Conservation (phyloP, 2,888 invertebrate genomes). For the Physocephala rufipes region DNA sequence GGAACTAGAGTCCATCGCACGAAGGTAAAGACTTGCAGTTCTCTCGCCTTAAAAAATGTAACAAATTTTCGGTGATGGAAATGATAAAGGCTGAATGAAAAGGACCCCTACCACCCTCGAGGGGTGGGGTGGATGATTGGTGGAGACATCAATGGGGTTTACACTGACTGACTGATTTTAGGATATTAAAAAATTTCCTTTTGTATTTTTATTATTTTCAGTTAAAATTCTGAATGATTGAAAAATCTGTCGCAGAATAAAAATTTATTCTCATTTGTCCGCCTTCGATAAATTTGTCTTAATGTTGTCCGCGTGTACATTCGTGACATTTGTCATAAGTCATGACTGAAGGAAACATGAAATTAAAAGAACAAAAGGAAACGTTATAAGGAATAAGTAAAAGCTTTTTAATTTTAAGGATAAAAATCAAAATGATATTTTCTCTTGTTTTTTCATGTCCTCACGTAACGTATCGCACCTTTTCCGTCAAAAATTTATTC, state of each 20-base stretch:
- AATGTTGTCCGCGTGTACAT: no score
- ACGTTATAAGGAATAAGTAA: no score
- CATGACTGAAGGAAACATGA: no score
- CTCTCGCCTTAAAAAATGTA: constrained; percentile 9
- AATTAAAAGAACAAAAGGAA: no score
- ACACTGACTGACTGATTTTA: constrained; percentile 33
- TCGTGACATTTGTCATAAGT: no score
- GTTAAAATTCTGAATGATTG: constrained; percentile 23
- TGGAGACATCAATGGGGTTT: no score
- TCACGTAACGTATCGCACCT: constrained; percentile 19
- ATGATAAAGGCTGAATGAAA: no score
- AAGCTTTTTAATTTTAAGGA: no score
- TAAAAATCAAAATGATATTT: not conserved
- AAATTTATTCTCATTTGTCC: no score
- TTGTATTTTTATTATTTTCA: constrained; percentile 9
- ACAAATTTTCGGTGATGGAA: constrained; percentile 13
- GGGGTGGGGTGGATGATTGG: no score
- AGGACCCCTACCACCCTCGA: no score
- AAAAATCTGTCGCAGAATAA: not conserved
- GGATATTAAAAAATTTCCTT: constrained; percentile 32
- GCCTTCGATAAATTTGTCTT: no score
- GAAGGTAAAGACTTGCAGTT: not conserved
- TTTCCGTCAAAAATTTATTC: constrained; percentile 32
- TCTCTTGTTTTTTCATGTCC: not conserved
- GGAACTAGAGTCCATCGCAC: not conserved